These are phyloP conservation scores for Ceyx melanurus DNA, from an alignment of 2,113 vertebrate genomes.

Conservation along the genomic window DNA sequence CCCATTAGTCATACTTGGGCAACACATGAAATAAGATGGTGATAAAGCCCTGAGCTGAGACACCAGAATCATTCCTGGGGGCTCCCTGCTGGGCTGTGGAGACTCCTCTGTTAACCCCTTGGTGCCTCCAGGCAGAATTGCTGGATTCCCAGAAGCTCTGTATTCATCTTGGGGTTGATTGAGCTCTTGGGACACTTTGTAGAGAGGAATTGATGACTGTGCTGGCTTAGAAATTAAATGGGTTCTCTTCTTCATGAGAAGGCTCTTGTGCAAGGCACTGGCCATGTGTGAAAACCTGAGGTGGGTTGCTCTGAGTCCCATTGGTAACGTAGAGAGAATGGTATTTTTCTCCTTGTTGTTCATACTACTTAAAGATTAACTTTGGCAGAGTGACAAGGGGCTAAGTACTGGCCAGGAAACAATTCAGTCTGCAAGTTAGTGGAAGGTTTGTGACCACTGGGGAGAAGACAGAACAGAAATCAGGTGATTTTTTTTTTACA, in stretches of 20 bases:
- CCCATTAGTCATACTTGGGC: neutral
- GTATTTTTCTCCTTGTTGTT: neutral
- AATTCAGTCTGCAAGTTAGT: neutral
- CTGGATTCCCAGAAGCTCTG: accelerated
- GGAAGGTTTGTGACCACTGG: neutral
- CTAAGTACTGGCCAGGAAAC: neutral
- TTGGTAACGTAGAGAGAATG: neutral
- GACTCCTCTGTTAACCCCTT: neutral
- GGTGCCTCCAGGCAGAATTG: neutral
- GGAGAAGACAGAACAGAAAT: neutral
- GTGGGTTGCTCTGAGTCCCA: neutral
- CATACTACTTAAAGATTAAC: neutral
- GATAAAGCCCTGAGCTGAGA: neutral
- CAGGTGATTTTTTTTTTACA: neutral
- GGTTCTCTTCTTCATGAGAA: neutral
- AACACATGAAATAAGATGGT: neutral
- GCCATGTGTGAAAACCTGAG: neutral
- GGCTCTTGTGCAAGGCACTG: neutral
- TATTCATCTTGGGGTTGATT: neutral
- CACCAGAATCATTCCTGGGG: neutral
- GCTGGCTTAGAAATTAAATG: neutral
- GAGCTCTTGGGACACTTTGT: neutral
- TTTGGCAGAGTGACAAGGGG: neutral
- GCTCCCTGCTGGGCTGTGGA: neutral
- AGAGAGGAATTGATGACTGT: neutral